Evolutionary conservation across 2,113 vertebrate genomes (phyloP), one percentile per base, ranked within the genome.

Genomic region (Haplochromis burtoni): DNA sequence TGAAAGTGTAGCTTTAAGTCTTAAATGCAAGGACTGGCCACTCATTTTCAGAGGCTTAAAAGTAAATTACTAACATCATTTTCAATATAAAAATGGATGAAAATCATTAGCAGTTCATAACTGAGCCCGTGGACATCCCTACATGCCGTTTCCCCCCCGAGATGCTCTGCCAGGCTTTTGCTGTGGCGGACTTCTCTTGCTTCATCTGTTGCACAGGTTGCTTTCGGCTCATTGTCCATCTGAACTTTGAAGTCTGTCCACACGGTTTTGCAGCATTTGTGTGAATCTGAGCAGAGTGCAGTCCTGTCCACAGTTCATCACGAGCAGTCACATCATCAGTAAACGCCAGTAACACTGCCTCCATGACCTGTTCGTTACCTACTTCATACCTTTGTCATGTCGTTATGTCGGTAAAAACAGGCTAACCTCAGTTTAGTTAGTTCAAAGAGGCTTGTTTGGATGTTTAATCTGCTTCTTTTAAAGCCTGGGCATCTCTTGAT

Each of bases 401-500:
- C 1, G 4, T 57, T 8, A 8, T 57, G 19, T n/a, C 0, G 33
- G 33, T 38, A 63, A 63, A 63, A 63, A 68, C 33, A 68, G 19
- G 63, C 21, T 40, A 38, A 68, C 11, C 63, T 21, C 11, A 3
- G 7, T 40, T 68, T 8, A 21, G 33, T 38, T 38, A 0, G 61
- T 38, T n/a, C 33, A 66, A 38, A 38, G 33, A 66, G 1, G 61
- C 33, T 66, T 5, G 33, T 68, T 68, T 42, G 8, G n/a, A 24
- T 42, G 66, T 68, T 21, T 38, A 40, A 68, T 38, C 63, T 38
- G 19, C n/a, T 3, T 1, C 12, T 6, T 71, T 40, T 42, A 71
- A 71, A 71, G n/a, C 0, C 66, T 26, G 14, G 68, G 38, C 38
- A 16, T 45, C 66, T 71, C 35, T 10, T 0, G 7, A 40, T 4